These are phyloP conservation scores for Osedax frankpressi DNA, from an alignment of 2,888 invertebrate species.

Conservation along the genomic window DNA sequence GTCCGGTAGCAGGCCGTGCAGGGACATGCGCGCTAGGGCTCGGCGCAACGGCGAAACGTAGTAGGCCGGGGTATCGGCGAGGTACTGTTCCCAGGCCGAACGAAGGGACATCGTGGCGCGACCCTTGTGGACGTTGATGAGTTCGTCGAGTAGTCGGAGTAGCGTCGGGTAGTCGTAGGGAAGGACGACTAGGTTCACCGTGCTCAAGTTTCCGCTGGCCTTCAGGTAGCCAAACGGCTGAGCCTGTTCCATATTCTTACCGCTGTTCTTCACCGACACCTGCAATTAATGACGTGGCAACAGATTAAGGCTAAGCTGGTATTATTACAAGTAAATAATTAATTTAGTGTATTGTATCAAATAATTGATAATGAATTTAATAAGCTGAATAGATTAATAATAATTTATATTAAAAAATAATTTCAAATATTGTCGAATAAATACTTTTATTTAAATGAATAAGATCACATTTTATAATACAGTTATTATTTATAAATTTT, in stretches of 20 bases:
- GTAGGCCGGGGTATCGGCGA: slow-evolving; percentile 90
- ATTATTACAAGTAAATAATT: no score
- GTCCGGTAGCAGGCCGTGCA: slow-evolving; percentile 77
- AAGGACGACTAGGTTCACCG: slow-evolving; percentile 90
- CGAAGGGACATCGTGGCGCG: slow-evolving; percentile 87
- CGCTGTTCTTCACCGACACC: slow-evolving; percentile 79
- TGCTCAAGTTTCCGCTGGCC: slow-evolving; percentile 78
- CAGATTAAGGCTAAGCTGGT: no score
- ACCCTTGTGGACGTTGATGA: slow-evolving; percentile 77
- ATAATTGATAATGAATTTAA: no score
- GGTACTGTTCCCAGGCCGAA: slow-evolving; percentile 78
- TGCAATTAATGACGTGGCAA: no score
- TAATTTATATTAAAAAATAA: no score
- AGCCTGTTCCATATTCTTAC: slow-evolving; percentile 72
- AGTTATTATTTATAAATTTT: no score
- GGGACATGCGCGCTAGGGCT: slow-evolving; percentile 79
- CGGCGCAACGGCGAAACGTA: slow-evolving; percentile 68
- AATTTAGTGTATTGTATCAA: no score
- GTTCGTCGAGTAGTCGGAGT: slow-evolving; percentile 76
- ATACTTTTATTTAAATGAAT: no score
- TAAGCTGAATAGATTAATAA: no score
- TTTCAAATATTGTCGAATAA: no score
- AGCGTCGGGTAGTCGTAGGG: slow-evolving; percentile 96
- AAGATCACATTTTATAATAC: no score
- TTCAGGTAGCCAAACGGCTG: slow-evolving; percentile 95